Evolutionary conservation across 2,888 invertebrate species (phyloP), one percentile per base, ranked within the genome.

Genomic region (Callyntrura sp.): DNA sequence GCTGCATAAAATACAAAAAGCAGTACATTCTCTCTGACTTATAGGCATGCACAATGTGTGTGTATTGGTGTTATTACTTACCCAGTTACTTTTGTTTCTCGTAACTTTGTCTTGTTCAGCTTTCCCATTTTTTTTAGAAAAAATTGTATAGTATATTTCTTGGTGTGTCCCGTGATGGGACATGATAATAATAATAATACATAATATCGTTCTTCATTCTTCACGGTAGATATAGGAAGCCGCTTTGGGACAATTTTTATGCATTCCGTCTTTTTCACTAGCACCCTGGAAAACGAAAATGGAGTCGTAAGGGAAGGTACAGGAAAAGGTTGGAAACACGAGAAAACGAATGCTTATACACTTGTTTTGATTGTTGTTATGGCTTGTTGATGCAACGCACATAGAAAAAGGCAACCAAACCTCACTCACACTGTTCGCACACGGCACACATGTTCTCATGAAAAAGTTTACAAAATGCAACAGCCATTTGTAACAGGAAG

Each of bases 101-200:
- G 17, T 17, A 5, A n/a, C n/a, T n/a, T n/a, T 60, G 11, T n/a
- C 20, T 55, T 9, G 20, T 60, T 20, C 20, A 11, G 55, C 25
- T 65, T 65, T 11, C 28, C 28, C n/a, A 25, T 65, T n/a, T n/a
- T n/a, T n/a, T n/a, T n/a, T n/a, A n/a, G n/a, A n/a, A n/a, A n/a
- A n/a, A n/a, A n/a, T n/a, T n/a, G n/a, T n/a, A n/a, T n/a, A n/a
- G 28, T 65, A 28, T 65, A 20, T 23, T 17, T 17, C 23, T 60
- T 23, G 12, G 9, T 5, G 8, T 60, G 17, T n/a, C 20, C 57
- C 17, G 20, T 60, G 28, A 65, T 14, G 65, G 25, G 60, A 60
- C 60, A 60, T 65, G 28, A 65, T 65, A 65, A 28, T 65, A 65
- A 25, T 25, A 25, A n/a, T n/a, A n/a, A n/a, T n/a, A n/a, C n/a